Base-by-base conservation (phyloP, 2,113 vertebrate genomes). In the Tychaedon coryphoeus region DNA sequence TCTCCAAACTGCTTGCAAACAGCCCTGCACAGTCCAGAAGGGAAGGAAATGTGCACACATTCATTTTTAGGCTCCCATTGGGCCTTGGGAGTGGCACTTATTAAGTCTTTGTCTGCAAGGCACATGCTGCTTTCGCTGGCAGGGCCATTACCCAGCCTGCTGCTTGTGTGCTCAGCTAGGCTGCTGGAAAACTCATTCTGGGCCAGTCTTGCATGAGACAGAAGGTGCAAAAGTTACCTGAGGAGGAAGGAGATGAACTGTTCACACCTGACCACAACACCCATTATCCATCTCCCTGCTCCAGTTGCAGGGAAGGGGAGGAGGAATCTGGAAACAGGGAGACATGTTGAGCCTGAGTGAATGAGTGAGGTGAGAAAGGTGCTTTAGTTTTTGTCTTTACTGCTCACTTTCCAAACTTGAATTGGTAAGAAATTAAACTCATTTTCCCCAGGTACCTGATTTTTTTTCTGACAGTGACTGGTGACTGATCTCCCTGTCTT, bases 101-200 rank as follows among this genome's bases (percentile, higher is more conserved):
- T 6, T 87, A 79, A 85, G 64, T 66, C 84, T 94, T 86, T 65
- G 60, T 72, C 51, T 90, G 56, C 38, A 53, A 81, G 65, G 24
- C 14, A 61, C 0, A 1, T 0, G 2, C 13, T 34, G 16, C 43
- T 57, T 74, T 87, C 38, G 31, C 43, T 0, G 0, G 19, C 50
- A 79, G 6, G 9, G 25, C 19, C n/a, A 22, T 72, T 31, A 9
- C 1, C 3, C 45, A 45, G 26, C 8, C 40, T 73, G 42, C 9
- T 69, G 31, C 31, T 22, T 34, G 12, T 5, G 15, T 29, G 8
- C 47, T 83, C 45, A 34, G 20, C 15, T 25, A 48, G 6, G 45
- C 40, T 54, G n/a, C 19, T 11, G 6, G 2, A 19, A 83, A 77
- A 56, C 1, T 16, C 42, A 57, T 26, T 25, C 15, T 26, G 15